Base-by-base conservation (phyloP, 2,797 vertebrate genomes). In the Acanthis flammea region DNA sequence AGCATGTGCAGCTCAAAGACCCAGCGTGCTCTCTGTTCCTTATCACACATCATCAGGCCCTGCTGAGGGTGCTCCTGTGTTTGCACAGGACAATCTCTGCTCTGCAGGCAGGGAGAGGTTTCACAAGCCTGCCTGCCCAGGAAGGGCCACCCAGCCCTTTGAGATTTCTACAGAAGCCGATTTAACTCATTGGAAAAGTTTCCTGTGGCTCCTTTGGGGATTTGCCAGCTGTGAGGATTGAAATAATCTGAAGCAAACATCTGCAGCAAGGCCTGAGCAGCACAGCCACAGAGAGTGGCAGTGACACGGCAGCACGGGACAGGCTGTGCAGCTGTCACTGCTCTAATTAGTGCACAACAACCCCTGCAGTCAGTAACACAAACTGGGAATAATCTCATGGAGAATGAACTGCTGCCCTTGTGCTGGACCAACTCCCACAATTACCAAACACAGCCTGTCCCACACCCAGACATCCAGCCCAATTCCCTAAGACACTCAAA, bases 291-390 rank as follows among this genome's bases (percentile, higher is more conserved):
- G 0, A 1, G 71, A 5, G 35, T 7, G 22, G 17, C 68, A 35
- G 22, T 0, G 15, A 7, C 62, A 3, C 2, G 51, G 35, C 55
- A 63, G 61, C 55, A 12, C 1, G 1, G 62, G 50, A 25, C 31
- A 47, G 3, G 15, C 21, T 0, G 0, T 16, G 70, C 70, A 71
- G 94, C 66, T 92, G 51, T 4, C 86, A 5, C 30, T 79, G 45
- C 74, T 42, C 65, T 25, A 9, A 11, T 25, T 27, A 37, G 23
- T 8, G 11, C 18, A 22, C 60, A 71, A 3, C 42, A 75, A 21
- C 12, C 23, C n/a, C 45, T 23, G 33, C 57, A 28, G 9, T 41
- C 39, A 62, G 68, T 39, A 47, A 44, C 75, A 76, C 14, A 13
- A 48, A 35, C 33, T 28, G 22, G 33, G 54, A 62, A 37, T 21